phyloP scores from a whole-genome alignment of 2,113 vertebrate genomes.

The Petroica traversi region DNA sequence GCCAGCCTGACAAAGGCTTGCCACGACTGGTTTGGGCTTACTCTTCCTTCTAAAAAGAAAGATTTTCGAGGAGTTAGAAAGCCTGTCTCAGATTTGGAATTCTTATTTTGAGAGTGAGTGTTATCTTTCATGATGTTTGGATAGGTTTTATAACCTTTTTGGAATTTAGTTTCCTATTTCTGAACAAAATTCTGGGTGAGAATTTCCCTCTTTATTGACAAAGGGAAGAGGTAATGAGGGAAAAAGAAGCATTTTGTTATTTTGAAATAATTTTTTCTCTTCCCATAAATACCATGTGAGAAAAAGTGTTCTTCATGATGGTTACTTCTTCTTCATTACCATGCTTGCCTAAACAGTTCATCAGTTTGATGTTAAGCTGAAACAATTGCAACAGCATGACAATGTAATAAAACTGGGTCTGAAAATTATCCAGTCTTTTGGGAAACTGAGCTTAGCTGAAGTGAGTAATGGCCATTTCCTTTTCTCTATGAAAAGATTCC shows the following conservation, averaged over 20 bases:
- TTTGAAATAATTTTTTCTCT: background rate
- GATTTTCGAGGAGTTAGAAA: background rate
- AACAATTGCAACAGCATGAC: background rate
- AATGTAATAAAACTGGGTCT: background rate
- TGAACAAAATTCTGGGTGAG: background rate
- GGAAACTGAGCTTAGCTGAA: background rate
- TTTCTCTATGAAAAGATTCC: background rate
- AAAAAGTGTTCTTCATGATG: background rate
- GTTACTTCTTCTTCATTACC: background rate
- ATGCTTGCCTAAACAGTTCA: background rate
- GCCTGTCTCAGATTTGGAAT: background rate
- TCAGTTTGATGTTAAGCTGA: background rate
- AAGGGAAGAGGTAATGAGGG: fast-evolving
- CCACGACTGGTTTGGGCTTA: fast-evolving
- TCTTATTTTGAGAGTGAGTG: background rate
- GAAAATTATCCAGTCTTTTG: background rate
- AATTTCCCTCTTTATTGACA: background rate
- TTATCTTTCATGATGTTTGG: background rate
- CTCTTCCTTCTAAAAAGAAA: background rate
- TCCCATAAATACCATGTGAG: background rate
- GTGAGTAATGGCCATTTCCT: background rate
- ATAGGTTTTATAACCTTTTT: background rate
- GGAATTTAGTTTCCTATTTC: background rate
- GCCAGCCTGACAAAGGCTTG: background rate
- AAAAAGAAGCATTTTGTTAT: fast-evolving